Conservation (phyloP, 2,888 invertebrate species). For the Abscondita cerata region DNA sequence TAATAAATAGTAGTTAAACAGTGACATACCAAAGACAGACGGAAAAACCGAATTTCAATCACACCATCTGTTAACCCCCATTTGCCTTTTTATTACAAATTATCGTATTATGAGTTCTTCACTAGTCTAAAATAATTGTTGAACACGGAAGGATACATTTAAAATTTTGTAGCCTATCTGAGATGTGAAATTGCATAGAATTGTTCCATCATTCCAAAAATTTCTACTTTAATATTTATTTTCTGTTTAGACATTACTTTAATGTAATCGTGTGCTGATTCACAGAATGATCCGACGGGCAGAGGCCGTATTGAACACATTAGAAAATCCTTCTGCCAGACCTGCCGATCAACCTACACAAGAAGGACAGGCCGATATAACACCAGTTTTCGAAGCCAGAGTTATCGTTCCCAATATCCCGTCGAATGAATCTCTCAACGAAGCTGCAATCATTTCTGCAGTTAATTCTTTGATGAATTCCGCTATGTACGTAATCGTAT, state of each 20-base stretch:
- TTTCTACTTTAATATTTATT: too few relatives aligned
- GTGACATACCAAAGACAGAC: too few relatives aligned
- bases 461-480: constrained; percentile 50
- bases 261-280: constrained; percentile 4
- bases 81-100: too few relatives aligned
- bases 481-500: constrained; percentile 39
- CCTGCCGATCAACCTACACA: constrained; percentile 47
- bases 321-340: constrained; percentile 57
- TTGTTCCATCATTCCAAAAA: too few relatives aligned
- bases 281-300: constrained; percentile 60
- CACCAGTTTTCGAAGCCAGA: constrained; percentile 58
- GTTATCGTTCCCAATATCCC: constrained; percentile 52
- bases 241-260: neutral
- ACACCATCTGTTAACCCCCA: too few relatives aligned
- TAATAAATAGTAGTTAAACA: too few relatives aligned
- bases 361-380: constrained; percentile 56
- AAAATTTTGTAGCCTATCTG: too few relatives aligned
- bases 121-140: too few relatives aligned
- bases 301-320: constrained; percentile 56
- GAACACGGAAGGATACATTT: too few relatives aligned
- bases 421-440: constrained; percentile 50
- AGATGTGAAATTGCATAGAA: too few relatives aligned
- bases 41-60: too few relatives aligned
- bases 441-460: constrained; percentile 50
- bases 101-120: too few relatives aligned